Base-by-base conservation (phyloP, 2,797 vertebrate genomes). In the Rhinogobio ventralis region DNA sequence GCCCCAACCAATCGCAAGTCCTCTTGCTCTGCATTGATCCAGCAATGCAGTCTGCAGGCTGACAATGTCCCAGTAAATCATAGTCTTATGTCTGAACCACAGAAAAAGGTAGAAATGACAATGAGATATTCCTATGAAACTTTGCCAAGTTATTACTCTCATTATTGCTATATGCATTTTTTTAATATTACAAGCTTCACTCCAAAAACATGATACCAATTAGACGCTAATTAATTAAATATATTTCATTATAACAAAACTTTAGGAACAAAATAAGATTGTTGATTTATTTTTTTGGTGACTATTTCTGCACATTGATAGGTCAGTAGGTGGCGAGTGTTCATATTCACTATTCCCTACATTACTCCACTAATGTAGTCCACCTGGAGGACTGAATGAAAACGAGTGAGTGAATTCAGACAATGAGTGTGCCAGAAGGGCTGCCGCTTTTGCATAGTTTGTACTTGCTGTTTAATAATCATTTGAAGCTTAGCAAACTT, bases 11-110 rank as follows among this genome's bases (percentile, higher is more conserved):
- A 71, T 84, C 51, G 3, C 49, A 7, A 28, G 39, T 33, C 74
- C 10, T 71, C 39, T 30, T 71, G 45, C 74, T 69, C 20, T 19
- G 19, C 64, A 84, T 84, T 77, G 82, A 78, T 71, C 25, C 74
- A 60, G 51, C 25, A 71, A 45, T 78, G 64, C 57, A 49, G 20
- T 82, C 30, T 64, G 30, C 71, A 25, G 30, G 36, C 49, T 76
- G 25, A 78, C n/a, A 84, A 78, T 69, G 64, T 14, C 45, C 62
- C 14, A n/a, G 64, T 78, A 78, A 84, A 69, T 78, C 67, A 81
- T 45, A 25, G 8, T 42, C 36, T 71, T 20, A 39, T 39, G 30
- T 75, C 20, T 42, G 51, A 55, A 81, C 23, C 46, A 55, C 17
- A 33, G n/a, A 62, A 64, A 55, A 46, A 28, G 25, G 36, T 28